Conservation (phyloP, 2,888 invertebrate species). For the Lathronympha strigana region DNA sequence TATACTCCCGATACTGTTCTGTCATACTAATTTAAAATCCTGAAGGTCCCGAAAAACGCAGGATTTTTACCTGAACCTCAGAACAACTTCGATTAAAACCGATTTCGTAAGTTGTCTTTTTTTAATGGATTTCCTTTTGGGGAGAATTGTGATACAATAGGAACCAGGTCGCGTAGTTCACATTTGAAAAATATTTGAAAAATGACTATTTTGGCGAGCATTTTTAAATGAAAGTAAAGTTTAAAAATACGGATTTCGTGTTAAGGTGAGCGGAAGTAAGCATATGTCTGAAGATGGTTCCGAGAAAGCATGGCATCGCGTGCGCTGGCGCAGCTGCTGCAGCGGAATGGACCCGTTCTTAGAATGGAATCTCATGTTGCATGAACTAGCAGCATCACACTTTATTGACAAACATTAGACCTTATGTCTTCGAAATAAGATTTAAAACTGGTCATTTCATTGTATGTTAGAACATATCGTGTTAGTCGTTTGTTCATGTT, state of each 20-base stretch:
- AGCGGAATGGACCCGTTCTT: constrained; percentile 51
- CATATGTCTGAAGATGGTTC: constrained; percentile 47
- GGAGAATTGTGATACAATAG: no score
- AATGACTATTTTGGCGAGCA: no score
- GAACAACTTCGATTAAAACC: no score
- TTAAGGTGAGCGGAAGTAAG: constrained; percentile 20
- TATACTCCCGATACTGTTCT: no score
- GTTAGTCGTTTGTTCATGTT: constrained; percentile 27
- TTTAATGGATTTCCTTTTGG: no score
- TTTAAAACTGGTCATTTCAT: background rate
- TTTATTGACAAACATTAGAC: background rate
- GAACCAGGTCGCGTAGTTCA: no score
- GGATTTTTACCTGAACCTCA: no score
- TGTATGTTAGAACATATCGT: constrained; percentile 4
- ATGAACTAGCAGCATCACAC: background rate
- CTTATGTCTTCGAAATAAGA: background rate
- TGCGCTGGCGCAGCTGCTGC: constrained; percentile 50
- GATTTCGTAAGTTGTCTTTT: no score
- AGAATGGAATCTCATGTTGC: constrained; percentile 48
- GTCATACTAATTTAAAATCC: no score
- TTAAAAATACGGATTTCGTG: background rate
- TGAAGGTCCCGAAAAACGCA: no score
- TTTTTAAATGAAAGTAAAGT: no score
- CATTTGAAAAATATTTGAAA: no score
- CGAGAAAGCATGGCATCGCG: constrained; percentile 60